These are phyloP conservation scores for Hapalemur alaotrensis DNA, from an alignment of 2,797 vertebrate species.

Conservation along the genomic window DNA sequence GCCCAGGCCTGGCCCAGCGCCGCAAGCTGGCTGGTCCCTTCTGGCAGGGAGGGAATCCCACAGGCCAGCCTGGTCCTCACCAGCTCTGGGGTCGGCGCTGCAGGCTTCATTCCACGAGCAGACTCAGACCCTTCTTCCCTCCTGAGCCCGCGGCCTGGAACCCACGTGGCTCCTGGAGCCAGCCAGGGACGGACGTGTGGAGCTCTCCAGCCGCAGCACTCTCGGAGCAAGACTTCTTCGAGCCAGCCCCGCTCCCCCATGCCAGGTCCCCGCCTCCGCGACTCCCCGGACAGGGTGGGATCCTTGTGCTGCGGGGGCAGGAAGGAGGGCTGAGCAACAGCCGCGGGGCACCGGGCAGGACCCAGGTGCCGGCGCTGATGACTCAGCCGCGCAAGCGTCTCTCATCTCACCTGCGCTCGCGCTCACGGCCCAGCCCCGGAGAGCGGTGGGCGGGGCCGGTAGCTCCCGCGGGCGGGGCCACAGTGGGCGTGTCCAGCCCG, in stretches of 20 bases:
- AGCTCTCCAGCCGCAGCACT: background rate
- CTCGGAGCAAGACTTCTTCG: background rate
- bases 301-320: background rate
- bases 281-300: background rate
- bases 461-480: background rate
- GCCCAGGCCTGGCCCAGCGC: background rate
- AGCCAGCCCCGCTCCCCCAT: background rate
- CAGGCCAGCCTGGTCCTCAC: background rate
- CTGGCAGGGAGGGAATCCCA: background rate
- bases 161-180: background rate
- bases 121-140: background rate
- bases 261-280: background rate
- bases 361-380: background rate
- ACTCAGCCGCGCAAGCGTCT: background rate
- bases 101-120: no score
- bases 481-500: background rate
- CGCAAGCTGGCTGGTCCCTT: background rate
- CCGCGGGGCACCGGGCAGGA: background rate
- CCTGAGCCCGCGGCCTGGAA: background rate
- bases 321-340: no score
- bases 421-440: accelerated
- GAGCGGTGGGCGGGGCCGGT: background rate
- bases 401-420: no score
- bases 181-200: background rate
- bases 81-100: no score